A percentile compares a stretch with the other conserved stretches of the same genome.
phyloP scores from a whole-genome alignment of 1,140 invertebrate species.

The Calliopsis andreniformis region DNA sequence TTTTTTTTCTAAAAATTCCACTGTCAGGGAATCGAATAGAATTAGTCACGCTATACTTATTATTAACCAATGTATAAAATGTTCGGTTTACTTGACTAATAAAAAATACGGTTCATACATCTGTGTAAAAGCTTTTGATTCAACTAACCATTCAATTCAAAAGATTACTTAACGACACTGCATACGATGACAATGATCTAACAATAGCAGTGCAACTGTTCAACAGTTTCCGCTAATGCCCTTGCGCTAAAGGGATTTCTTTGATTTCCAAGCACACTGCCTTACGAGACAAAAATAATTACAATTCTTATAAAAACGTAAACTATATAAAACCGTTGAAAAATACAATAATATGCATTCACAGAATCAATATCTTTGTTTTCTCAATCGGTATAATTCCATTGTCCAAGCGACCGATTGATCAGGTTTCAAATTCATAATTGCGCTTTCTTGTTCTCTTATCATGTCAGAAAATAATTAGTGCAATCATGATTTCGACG shows the following conservation, averaged over 20 bases:
- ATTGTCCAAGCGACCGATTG: too few species aligned
- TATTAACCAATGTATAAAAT: neutral
- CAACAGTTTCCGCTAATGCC: slow-evolving; percentile 14
- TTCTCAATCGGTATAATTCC: neutral
- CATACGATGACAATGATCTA: slow-evolving; percentile 1
- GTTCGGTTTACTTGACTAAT: neutral
- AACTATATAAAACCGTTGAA: too few species aligned
- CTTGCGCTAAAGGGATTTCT: slow-evolving; percentile 5
- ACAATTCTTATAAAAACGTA: neutral
- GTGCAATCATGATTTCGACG: slow-evolving; percentile 2
- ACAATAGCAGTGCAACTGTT: neutral
- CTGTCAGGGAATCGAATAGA: neutral
- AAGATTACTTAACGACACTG: too few species aligned
- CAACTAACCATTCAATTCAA: neutral
- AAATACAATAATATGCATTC: neutral
- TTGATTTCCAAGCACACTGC: neutral
- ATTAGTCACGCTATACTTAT: too few species aligned
- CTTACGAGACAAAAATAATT: neutral
- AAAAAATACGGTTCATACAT: neutral
- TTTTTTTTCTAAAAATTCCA: neutral
- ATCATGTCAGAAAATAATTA: neutral
- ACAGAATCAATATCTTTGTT: neutral
- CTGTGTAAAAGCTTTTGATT: neutral
- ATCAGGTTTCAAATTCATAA: too few species aligned
- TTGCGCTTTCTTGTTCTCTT: too few species aligned